Conservation (phyloP, 2,888 invertebrate genomes). For the Pomacea canaliculata region DNA sequence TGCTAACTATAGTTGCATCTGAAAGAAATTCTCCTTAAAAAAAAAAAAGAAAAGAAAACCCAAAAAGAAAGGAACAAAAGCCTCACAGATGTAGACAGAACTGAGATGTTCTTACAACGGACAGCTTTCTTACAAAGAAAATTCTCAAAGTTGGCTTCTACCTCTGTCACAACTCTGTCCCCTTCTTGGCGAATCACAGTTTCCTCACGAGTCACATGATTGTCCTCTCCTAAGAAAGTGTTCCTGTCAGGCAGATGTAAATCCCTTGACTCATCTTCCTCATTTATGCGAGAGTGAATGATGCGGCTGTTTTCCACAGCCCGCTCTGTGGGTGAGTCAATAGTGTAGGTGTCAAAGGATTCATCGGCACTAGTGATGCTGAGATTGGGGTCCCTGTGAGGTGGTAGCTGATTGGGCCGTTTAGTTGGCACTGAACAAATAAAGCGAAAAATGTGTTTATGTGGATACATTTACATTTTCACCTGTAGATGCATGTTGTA, state of each 20-base stretch:
- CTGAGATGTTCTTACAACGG: too few relatives aligned
- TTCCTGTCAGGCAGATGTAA: not conserved
- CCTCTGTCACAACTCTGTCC: constrained; percentile 8
- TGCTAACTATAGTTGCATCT: too few relatives aligned
- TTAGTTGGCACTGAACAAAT: constrained; percentile 11
- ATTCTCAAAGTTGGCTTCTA: not conserved
- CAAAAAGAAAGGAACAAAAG: not conserved
- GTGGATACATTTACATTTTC: not conserved
- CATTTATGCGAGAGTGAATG: constrained; percentile 11
- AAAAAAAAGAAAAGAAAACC: not conserved
- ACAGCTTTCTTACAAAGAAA: too few relatives aligned
- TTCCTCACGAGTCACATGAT: not conserved
- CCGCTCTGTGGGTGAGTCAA: constrained; percentile 14
- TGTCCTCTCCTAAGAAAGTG: too few relatives aligned
- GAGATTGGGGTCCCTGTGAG: constrained; percentile 19
- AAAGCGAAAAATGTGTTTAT: not conserved
- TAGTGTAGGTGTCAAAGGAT: constrained; percentile 14
- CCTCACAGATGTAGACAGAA: not conserved
- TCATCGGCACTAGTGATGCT: constrained; percentile 23
- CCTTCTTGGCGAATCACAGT: not conserved
- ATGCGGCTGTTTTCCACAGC: constrained; percentile 15
- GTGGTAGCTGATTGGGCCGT: not conserved
- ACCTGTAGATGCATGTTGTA: not conserved
- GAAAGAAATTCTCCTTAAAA: too few relatives aligned
- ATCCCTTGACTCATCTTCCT: constrained; percentile 4